phyloP scores from a whole-genome alignment of 2,888 invertebrate genomes.

The Oscheius sp. region DNA sequence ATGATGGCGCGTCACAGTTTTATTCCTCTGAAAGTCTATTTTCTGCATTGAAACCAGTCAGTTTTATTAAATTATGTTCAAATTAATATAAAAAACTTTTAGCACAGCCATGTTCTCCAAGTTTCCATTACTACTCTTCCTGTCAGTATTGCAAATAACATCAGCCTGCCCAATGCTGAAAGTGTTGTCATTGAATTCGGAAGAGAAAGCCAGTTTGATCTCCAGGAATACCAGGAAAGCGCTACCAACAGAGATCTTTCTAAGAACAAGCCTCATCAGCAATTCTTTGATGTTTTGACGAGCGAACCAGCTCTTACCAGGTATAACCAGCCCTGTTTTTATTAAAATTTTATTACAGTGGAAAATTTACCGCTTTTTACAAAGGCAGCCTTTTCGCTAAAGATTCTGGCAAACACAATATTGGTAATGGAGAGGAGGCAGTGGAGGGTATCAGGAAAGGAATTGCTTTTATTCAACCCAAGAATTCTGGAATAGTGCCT shows the following conservation, averaged over 20 bases:
- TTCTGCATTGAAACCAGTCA: constrained; percentile 13
- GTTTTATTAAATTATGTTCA: too few relatives aligned
- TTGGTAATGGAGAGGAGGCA: neutral
- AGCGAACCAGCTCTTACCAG: constrained; percentile 27
- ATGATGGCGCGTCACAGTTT: constrained; percentile 16
- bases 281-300: constrained; percentile 38
- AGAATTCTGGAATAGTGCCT: neutral
- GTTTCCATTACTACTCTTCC: neutral
- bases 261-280: constrained; percentile 9
- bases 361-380: constrained; percentile 12
- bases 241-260: constrained; percentile 18
- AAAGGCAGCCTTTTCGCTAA: constrained; percentile 22
- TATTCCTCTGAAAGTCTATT: constrained; percentile 11
- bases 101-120: neutral
- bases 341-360: constrained; percentile 9
- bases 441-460: constrained; percentile 7
- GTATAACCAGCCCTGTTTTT: neutral
- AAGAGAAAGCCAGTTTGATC: constrained; percentile 3
- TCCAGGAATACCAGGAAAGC: neutral
- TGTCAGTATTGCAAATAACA: neutral
- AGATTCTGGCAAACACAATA: neutral
- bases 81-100: neutral
- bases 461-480: constrained; percentile 26
- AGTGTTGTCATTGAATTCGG: constrained; percentile 20
- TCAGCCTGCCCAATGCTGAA: neutral